phyloP scores from a whole-genome alignment of 2,888 invertebrate genomes.

The Pammene fasciana region DNA sequence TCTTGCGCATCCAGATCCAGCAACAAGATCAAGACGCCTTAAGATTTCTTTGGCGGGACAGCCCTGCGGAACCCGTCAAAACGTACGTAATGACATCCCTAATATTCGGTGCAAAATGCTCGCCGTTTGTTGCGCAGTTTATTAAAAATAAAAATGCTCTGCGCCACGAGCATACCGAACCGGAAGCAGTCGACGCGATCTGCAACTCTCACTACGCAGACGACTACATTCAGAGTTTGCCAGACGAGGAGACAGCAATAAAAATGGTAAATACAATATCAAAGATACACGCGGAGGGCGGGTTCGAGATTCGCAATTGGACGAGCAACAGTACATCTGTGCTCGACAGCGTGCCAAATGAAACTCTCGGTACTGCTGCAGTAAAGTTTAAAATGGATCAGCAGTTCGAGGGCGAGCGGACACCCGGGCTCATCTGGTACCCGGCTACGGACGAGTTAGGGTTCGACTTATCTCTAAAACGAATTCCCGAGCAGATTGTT shows the following conservation, averaged over 20 bases:
- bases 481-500: background rate
- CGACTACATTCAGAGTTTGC: background rate
- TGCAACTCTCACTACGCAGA: background rate
- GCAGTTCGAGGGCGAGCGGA: background rate
- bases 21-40: slow-evolving; percentile 23
- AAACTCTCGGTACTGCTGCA: slow-evolving; percentile 3
- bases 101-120: slow-evolving; percentile 36
- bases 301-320: slow-evolving; percentile 8
- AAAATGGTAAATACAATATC: slow-evolving; percentile 9
- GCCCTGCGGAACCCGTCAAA: background rate
- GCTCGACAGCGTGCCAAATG: slow-evolving; percentile 2
- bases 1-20: slow-evolving; percentile 26
- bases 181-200: background rate
- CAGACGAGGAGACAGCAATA: slow-evolving; percentile 1
- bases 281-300: slow-evolving; percentile 6
- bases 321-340: slow-evolving; percentile 8
- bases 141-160: slow-evolving; percentile 22
- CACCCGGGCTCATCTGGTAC: background rate
- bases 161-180: slow-evolving; percentile 36
- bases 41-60: slow-evolving; percentile 10
- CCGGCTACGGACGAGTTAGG: background rate
- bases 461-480: background rate
- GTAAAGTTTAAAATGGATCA: background rate
- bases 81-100: slow-evolving; percentile 23
- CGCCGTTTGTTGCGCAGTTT: slow-evolving; percentile 34